Percentiles rank a stretch among this genome's conserved stretches.
Conservation (phyloP, 2,113 vertebrate species). For the Vidua chalybeata region DNA sequence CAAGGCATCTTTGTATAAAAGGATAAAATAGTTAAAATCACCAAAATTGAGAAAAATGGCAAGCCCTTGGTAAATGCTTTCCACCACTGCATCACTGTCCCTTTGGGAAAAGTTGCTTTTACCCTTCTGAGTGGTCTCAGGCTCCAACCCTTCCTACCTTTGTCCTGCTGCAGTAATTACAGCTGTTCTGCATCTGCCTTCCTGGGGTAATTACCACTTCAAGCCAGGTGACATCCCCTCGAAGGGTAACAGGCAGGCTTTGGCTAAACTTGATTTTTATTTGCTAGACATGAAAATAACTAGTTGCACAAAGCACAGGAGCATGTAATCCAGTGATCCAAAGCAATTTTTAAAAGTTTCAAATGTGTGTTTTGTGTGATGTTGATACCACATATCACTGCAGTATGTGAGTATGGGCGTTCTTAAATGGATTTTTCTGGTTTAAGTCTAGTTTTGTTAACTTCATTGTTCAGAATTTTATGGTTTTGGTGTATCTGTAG, state of each 20-base stretch:
- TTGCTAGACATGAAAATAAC: neutral
- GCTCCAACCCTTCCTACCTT: neutral
- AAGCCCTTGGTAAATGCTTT: neutral
- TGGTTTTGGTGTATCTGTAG: neutral
- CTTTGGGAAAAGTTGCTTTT: neutral
- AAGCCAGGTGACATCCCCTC: neutral
- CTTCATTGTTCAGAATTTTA: neutral
- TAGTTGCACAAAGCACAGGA: neutral
- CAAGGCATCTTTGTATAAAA: neutral
- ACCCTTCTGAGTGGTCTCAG: neutral
- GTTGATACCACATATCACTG: rapidly evolving
- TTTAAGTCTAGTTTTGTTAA: neutral
- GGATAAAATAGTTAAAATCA: neutral
- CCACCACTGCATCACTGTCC: neutral
- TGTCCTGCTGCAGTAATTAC: neutral
- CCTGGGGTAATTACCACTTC: neutral
- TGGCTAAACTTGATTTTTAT: neutral
- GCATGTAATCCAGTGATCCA: neutral
- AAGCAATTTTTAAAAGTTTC: neutral
- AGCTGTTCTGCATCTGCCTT: neutral
- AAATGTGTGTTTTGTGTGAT: neutral
- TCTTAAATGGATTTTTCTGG: neutral
- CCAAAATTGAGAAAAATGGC: neutral
- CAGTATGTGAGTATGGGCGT: rapidly evolving
- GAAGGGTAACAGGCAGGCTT: neutral